A percentile compares a stretch with the other conserved stretches of the same genome.
Evolutionary conservation across 1,140 invertebrate genomes (phyloP).

Genomic region (Zophobas morio): DNA sequence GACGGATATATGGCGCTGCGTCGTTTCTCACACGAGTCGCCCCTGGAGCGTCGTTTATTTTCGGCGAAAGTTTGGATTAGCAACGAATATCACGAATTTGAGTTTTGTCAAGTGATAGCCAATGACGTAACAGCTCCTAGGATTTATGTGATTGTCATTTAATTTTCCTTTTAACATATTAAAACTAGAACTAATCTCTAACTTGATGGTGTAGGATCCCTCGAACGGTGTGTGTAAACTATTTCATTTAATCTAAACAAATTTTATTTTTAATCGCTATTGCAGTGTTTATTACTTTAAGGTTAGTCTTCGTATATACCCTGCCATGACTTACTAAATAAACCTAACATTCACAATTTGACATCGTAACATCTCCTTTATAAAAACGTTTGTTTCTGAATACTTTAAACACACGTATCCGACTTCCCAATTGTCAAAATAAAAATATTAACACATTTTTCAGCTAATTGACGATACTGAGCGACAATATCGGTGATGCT

Average conservation of each 20-base stretch:
- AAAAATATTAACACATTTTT: conserved; percentile 8
- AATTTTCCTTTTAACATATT: conserved; percentile 7
- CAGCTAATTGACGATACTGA: conserved; percentile 30
- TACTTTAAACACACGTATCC: conserved; percentile 1
- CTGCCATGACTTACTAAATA: conserved; percentile 46
- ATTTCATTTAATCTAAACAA: conserved; percentile 8
- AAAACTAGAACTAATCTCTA: neutral
- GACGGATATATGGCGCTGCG: too few relatives aligned
- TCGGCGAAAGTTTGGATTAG: too few relatives aligned
- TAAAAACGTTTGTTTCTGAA: conserved; percentile 21
- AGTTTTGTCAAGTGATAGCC: neutral
- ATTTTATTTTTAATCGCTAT: neutral
- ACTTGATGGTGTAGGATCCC: conserved; percentile 22
- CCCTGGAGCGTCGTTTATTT: neutral
- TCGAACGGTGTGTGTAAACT: conserved; percentile 3
- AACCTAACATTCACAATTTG: conserved; percentile 25
- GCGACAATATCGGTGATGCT: neutral
- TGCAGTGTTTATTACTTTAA: conserved; percentile 4
- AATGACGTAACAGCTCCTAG: conserved; percentile 7
- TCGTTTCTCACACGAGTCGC: too few relatives aligned
- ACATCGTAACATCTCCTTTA: neutral
- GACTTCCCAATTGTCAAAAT: conserved; percentile 15
- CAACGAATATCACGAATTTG: too few relatives aligned
- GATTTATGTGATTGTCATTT: conserved; percentile 25
- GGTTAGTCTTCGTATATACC: conserved; percentile 46